Conservation (phyloP, 1,140 invertebrate genomes). For the Panagrolaimus sp. region DNA sequence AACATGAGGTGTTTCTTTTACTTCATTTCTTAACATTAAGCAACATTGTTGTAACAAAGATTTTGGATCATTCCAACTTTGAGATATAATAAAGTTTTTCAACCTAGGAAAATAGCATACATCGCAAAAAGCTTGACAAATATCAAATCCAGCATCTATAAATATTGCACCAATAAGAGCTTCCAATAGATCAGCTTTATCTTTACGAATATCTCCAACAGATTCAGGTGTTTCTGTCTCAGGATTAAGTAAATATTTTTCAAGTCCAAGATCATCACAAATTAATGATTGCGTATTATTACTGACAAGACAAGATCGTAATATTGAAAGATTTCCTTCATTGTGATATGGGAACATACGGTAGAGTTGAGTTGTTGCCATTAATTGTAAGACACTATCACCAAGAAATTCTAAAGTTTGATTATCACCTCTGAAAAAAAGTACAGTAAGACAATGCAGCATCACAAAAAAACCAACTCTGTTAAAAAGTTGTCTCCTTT, state of each 20-base stretch:
- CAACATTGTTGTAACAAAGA: slow-evolving; percentile 98
- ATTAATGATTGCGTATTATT: slow-evolving; percentile 93
- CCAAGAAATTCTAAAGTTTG: slow-evolving; percentile 94
- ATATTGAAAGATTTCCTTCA: slow-evolving; percentile 90
- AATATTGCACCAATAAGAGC: slow-evolving; percentile 89
- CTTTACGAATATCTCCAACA: slow-evolving; percentile 67
- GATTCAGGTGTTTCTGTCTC: slow-evolving; percentile 25
- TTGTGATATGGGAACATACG: slow-evolving; percentile 96
- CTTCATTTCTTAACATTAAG: slow-evolving; percentile 60
- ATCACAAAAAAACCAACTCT: slow-evolving; percentile 62
- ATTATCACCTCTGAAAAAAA: slow-evolving; percentile 76
- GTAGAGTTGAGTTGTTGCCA: slow-evolving; percentile 92
- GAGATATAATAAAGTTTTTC: slow-evolving; percentile 83
- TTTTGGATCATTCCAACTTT: slow-evolving; percentile 99
- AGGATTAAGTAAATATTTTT: slow-evolving; percentile 70
- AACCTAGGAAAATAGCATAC: slow-evolving; percentile 85
- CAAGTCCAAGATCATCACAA: slow-evolving; percentile 92
- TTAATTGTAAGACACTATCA: slow-evolving; percentile 90
- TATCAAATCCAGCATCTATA: slow-evolving; percentile 86
- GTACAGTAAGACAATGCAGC: neutral
- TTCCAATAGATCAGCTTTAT: slow-evolving; percentile 92
- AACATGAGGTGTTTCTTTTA: slow-evolving; percentile 19
- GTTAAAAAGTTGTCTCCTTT: slow-evolving; percentile 92
- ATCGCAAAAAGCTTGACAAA: slow-evolving; percentile 82
- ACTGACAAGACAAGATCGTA: slow-evolving; percentile 87